Percentiles rank a stretch among this genome's conserved stretches.
These are phyloP conservation scores for Nudaria mundana DNA, from an alignment of 2,888 invertebrate species.

Conservation along the genomic window DNA sequence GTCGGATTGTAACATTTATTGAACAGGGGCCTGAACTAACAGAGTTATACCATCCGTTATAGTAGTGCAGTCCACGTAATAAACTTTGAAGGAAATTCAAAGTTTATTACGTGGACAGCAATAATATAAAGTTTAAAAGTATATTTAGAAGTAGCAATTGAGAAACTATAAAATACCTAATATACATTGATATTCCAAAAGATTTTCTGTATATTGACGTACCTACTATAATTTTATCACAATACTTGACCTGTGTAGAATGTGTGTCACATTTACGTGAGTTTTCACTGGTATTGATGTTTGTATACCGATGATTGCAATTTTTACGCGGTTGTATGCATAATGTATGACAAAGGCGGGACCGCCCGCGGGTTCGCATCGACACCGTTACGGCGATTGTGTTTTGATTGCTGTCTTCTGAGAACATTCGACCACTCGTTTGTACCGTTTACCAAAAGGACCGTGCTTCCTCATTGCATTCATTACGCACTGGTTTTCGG, in stretches of 20 bases:
- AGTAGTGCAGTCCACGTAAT: too few species aligned
- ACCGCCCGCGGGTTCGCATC: conserved; percentile 43
- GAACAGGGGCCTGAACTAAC: too few species aligned
- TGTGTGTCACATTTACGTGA: conserved; percentile 11
- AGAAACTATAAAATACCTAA: background rate
- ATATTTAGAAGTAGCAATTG: too few species aligned
- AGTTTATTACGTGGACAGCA: too few species aligned
- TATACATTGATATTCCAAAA: background rate
- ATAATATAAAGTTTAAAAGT: too few species aligned
- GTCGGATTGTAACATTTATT: too few species aligned
- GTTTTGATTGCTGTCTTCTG: conserved; percentile 70
- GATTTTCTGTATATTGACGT: background rate
- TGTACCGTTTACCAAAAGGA: conserved; percentile 69
- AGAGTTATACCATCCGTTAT: too few species aligned
- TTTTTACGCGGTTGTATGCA: conserved; percentile 56
- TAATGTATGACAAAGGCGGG: conserved; percentile 47
- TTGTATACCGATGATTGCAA: conserved; percentile 51
- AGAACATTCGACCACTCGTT: conserved; percentile 70
- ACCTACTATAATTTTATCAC: conserved; percentile 3
- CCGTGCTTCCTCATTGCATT: conserved; percentile 66
- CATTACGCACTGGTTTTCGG: conserved; percentile 63
- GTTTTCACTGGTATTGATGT: conserved; percentile 35
- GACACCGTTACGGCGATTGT: conserved; percentile 73
- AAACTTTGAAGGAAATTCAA: too few species aligned
- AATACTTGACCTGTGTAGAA: conserved; percentile 9